Conservation (phyloP, 2,888 invertebrate genomes). For the Latrodectus elegans region DNA sequence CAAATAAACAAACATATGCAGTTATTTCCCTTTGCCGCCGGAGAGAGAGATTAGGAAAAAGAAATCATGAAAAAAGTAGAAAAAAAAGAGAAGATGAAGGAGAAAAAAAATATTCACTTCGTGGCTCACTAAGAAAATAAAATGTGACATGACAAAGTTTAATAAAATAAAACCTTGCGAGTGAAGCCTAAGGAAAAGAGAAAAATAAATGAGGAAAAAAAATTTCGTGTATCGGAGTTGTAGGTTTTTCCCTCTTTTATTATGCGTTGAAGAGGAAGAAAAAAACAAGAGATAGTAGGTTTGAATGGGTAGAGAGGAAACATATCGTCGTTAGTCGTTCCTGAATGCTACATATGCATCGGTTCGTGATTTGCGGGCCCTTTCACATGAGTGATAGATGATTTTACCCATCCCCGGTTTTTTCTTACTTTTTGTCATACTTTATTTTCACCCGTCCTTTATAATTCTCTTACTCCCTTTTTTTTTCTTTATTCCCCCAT, state of each 20-base stretch:
- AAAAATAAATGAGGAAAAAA: neutral
- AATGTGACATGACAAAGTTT: slow-evolving; percentile 44
- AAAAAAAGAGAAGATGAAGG: neutral
- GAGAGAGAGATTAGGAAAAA: slow-evolving; percentile 16
- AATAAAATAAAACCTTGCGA: slow-evolving; percentile 40
- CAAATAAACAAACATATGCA: neutral
- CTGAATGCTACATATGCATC: slow-evolving; percentile 52
- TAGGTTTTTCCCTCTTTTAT: slow-evolving; percentile 43
- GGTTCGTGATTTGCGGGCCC: slow-evolving; percentile 36
- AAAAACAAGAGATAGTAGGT: slow-evolving; percentile 20
- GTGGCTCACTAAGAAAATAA: slow-evolving; percentile 11
- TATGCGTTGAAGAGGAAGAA: slow-evolving; percentile 33
- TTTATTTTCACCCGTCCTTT: neutral
- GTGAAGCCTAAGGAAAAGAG: neutral
- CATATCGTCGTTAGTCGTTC: slow-evolving; percentile 41
- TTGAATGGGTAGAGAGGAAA: slow-evolving; percentile 27
- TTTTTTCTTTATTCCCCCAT: neutral
- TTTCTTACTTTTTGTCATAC: slow-evolving; percentile 8
- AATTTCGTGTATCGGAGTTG: slow-evolving; percentile 36
- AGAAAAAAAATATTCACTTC: neutral
- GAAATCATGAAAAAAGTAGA: neutral
- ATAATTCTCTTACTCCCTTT: neutral
- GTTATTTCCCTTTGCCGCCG: slow-evolving; percentile 3
- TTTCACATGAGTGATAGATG: slow-evolving; percentile 56
- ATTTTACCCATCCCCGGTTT: slow-evolving; percentile 39